Evolutionary conservation across 2,113 vertebrate genomes (phyloP).

Genomic region (Heterochromis multidens): DNA sequence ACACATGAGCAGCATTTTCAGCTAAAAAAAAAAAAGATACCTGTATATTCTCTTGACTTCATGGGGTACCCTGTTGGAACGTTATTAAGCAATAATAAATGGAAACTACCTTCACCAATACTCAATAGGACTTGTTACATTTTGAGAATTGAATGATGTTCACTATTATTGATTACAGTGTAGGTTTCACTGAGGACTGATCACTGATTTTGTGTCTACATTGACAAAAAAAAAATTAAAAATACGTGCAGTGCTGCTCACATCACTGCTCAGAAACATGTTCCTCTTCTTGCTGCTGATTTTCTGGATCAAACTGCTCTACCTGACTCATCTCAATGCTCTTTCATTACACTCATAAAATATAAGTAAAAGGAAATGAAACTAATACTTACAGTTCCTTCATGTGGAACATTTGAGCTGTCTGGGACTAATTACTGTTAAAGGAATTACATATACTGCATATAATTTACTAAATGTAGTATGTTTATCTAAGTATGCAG

Average conservation of each 20-base stretch:
- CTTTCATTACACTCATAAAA: neutral
- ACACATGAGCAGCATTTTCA: neutral
- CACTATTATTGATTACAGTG: neutral
- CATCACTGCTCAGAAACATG: neutral
- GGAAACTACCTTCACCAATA: neutral
- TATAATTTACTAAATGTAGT: neutral
- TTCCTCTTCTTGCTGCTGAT: neutral
- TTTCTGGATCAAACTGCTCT: neutral
- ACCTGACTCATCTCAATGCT: neutral
- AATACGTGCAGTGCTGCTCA: neutral
- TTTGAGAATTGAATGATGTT: neutral
- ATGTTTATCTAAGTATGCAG: neutral
- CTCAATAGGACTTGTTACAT: neutral
- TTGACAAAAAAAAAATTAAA: neutral
- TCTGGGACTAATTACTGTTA: neutral
- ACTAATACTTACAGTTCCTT: neutral
- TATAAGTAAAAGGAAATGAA: neutral
- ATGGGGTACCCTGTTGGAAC: neutral
- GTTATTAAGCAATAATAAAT: neutral
- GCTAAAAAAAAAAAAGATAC: neutral
- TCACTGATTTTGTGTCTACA: neutral
- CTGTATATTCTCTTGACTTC: neutral
- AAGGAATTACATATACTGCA: neutral
- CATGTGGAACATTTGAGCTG: neutral
- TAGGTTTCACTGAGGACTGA: neutral